Conservation (phyloP, 2,888 invertebrate species). For the Oligia latruncula region DNA sequence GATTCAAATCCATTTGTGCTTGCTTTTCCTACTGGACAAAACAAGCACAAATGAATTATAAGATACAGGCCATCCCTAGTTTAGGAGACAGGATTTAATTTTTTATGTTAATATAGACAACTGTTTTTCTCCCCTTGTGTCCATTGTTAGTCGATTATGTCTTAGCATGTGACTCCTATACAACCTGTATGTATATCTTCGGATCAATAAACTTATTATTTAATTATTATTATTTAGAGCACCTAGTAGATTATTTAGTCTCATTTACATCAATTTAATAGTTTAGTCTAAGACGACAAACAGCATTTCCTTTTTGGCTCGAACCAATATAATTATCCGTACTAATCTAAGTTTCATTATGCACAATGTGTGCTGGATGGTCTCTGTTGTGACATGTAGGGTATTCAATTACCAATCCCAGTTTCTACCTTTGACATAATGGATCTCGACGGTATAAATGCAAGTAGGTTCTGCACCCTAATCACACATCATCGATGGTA, state of each 20-base stretch:
- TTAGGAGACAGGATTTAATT: too few species aligned
- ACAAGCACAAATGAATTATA: not conserved
- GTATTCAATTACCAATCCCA: not conserved
- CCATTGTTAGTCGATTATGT: too few species aligned
- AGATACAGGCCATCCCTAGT: too few species aligned
- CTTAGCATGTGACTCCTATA: too few species aligned
- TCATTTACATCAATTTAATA: not conserved
- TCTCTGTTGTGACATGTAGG: not conserved
- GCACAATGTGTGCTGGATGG: too few species aligned
- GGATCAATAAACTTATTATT: too few species aligned
- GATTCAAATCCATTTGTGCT: not conserved
- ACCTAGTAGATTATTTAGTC: too few species aligned
- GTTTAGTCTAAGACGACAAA: not conserved
- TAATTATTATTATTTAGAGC: too few species aligned
- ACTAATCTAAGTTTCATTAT: not conserved
- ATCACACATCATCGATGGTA: conserved; percentile 40
- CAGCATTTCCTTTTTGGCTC: not conserved
- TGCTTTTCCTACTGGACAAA: not conserved
- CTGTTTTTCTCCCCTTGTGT: too few species aligned
- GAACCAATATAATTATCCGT: not conserved
- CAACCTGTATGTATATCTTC: too few species aligned
- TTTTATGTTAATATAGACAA: too few species aligned
- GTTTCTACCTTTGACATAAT: conserved; percentile 30
- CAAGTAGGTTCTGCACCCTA: conserved; percentile 7
- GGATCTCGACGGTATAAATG: not conserved